Percentiles rank a stretch among this genome's conserved stretches.
phyloP scores from a whole-genome alignment of 2,797 vertebrate genomes.

The Alosa sapidissima region DNA sequence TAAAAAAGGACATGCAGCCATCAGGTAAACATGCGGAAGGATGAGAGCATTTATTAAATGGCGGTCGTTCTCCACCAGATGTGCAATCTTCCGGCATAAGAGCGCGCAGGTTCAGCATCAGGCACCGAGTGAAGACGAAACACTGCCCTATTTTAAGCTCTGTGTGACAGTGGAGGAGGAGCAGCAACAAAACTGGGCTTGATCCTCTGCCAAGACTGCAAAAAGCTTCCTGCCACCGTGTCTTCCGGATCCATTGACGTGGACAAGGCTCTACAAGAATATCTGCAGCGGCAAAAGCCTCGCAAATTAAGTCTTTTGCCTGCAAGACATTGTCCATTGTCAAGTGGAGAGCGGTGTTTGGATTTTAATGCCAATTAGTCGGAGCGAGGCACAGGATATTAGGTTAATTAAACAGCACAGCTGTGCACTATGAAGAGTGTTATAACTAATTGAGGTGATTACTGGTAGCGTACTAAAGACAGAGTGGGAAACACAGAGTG shows the following conservation, averaged over 20 bases:
- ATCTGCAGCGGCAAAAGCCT: constrained; percentile 27
- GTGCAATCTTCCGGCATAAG: background rate
- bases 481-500: constrained; percentile 63
- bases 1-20: background rate
- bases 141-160: background rate
- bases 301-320: constrained; percentile 44
- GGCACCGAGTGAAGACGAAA: background rate
- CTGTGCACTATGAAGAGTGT: constrained; percentile 73
- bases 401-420: constrained; percentile 72
- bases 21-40: background rate
- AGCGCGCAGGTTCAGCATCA: background rate
- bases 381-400: constrained; percentile 65
- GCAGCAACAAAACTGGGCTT: background rate
- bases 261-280: constrained; percentile 7
- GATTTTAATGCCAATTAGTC: constrained; percentile 62
- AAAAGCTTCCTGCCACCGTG: background rate
- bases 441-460: constrained; percentile 68
- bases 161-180: background rate
- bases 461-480: constrained; percentile 66
- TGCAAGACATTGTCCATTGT: constrained; percentile 48
- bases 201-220: constrained; percentile 1
- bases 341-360: constrained; percentile 36
- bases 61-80: background rate
- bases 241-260: constrained; percentile 11
- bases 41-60: background rate